Base-by-base conservation (phyloP, 1,140 invertebrate genomes). In the Rhopalosiphum padi region DNA sequence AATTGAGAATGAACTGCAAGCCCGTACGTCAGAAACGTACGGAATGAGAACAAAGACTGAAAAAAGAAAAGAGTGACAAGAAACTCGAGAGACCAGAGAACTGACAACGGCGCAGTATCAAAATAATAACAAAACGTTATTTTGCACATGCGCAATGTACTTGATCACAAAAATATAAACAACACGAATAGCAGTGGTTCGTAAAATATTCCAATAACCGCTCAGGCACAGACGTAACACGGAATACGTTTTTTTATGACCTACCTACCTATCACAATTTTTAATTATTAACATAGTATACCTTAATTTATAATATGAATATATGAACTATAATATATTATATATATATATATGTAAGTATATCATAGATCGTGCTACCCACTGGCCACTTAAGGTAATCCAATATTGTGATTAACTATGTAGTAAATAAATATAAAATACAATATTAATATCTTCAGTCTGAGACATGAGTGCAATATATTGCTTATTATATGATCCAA, bases 21-120 rank as follows among this genome's bases (percentile, higher is more conserved):
- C 18, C 18, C 60, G 30, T 21, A 77, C 60, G 30, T 5, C 30
- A 6, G 5, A 5, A n/a, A 46, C 21, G 37, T 4, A 86, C 48
- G 37, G 11, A 51, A 85, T 5, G 35, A 93, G 77, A 93, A 85
- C 91, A 93, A 93, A 93, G 90, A 92, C 90, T 90, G 89, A 90
- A 60, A 43, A 68, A 88, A 46, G 85, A 55, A 90, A 60, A 60
- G n/a, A 90, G 53, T 85, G 77, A 93, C 82, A 85, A 53, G 77
- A 93, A 85, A 86, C 53, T 55, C 43, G 48, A 93, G 91, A 93
- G 82, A 43, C 21, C 25, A 93, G 91, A 93, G 82, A 93, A 53
- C 82, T 93, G 91, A 93, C 91, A 93, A 93, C 91, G 82, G 77
- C 91, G 91, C 91, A 93, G 48, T 86, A 93, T 93, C 91, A 93